Evolutionary conservation across 2,797 vertebrate genomes (phyloP), one percentile per base, ranked within the genome.

Genomic region (Calcarius lapponicus): DNA sequence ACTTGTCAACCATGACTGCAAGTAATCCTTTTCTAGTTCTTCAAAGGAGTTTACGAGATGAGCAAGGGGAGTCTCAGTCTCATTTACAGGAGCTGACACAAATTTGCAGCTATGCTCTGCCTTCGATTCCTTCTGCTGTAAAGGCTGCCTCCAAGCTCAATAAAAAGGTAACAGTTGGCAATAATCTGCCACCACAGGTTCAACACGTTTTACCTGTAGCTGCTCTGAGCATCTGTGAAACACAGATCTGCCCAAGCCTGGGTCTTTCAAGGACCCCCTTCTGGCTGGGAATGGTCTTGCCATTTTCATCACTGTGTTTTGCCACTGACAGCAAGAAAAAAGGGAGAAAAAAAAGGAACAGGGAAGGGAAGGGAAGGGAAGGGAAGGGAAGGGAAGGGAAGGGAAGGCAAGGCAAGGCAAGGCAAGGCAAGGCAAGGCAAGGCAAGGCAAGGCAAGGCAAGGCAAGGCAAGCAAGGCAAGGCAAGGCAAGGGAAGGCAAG

Each of bases 21-120:
- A 88, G 48, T 42, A 91, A 90, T 93, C 66, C 70, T 90, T 73
- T 70, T 19, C 74, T 79, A 70, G 78, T 60, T 90, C 73, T 94
- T 92, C 71, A 43, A 48, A 78, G 54, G 50, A 73, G 48, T 84
- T 94, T 82, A 58, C 6, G 19, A 90, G 92, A 92, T 53, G 78
- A 86, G 62, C 74, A 53, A 66, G 48, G 53, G 34, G 50, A 88
- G 60, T n/a, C 71, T 94, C 65, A 56, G 64, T 47, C 69, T 90
- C 79, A 53, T 95, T 76, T 79, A 75, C 54, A 91, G 80, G 78
- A 80, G 58, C 31, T 92, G 83, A 92, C 86, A 90, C 73, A 92
- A 90, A 91, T 94, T 86, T 86, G 91, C 70, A 90, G 86, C 76
- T 64, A 38, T 74, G 85, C 47, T 34, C 38, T 86, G 65, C 53